Evolutionary conservation across 2,888 invertebrate genomes (phyloP), one percentile per base, ranked within the genome.

Genomic region (Hirudinaria manillensis): DNA sequence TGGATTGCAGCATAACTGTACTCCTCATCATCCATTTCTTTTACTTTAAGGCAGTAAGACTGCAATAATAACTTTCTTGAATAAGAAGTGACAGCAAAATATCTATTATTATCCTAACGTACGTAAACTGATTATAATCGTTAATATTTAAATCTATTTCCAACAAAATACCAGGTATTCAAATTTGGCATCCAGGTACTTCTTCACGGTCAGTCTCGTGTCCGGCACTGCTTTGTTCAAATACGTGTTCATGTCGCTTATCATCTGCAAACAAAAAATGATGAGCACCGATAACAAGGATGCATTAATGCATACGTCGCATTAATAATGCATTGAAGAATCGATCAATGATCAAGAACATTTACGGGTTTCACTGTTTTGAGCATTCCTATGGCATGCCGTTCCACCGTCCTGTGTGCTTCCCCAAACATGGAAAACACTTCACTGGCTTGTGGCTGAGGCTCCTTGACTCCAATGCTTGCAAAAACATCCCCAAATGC

Each of bases 11-110:
- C 83, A 83, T 93, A 97, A 70, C 93, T 93, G 80, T 94, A 94
- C 82, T 98, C 97, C 83, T 99, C 99, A 83, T 99, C 99, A 81
- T 99, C 99, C 93, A 99, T 93, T 86, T 99, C 99, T 84, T 99
- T 99, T 0, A 99, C 95, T 87, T 99, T 99, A 75, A 99, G 87
- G 83, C 99, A 99, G 84, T 99, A 99, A 0, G 98, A 97, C 75
- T 87, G 61, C 78, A 61, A 56, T 51, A 56, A 66, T 21, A 45
- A 29, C 32, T 1, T 34, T n/a, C 29, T 19, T 34, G 29, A 74
- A 10, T n/a, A 56, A 24, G 38, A 21, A 55, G 4, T 3, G 19
- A 6, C n/a, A 29, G 4, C 32, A 70, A 21, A 36, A 32, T 36
- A 19, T 36, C 27, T 24, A 27, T 24, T 29, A 19, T 36, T 34